Conservation (phyloP, 1,140 invertebrate genomes). For the Anadara kagoshimensis region DNA sequence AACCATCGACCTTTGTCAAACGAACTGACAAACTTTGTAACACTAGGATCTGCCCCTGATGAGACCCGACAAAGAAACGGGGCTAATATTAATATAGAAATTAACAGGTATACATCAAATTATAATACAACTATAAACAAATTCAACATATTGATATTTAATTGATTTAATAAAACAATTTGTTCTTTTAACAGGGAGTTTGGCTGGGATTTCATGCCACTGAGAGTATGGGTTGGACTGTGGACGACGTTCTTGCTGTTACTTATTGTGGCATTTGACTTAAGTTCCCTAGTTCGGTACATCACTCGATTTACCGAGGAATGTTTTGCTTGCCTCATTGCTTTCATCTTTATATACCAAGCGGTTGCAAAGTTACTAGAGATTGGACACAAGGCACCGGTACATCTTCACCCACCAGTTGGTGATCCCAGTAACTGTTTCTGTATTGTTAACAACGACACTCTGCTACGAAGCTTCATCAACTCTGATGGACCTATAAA, state of each 20-base stretch:
- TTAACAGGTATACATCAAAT: no score
- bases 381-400: conserved; percentile 50
- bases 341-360: conserved; percentile 99
- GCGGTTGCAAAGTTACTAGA: conserved; percentile 79
- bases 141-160: no score
- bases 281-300: conserved; percentile 97
- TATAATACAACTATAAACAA: no score
- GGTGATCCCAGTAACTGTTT: conserved; percentile 42
- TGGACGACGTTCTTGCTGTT: conserved; percentile 93
- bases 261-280: conserved; percentile 94
- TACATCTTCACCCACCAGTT: conserved; percentile 52
- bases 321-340: conserved; percentile 98
- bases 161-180: background rate
- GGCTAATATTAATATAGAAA: no score
- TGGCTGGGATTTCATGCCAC: conserved; percentile 93
- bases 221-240: conserved; percentile 96
- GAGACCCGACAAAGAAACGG: no score
- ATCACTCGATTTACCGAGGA: conserved; percentile 99
- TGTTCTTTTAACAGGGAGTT: conserved; percentile 75
- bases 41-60: no score
- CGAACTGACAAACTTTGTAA: no score
- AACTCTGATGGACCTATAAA: no score
- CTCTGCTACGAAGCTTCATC: background rate
- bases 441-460: conserved; percentile 48
- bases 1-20: no score